Percentiles rank a stretch among this genome's conserved stretches.
Conservation (phyloP, 1,140 invertebrate species). For the Musca vetustissima region DNA sequence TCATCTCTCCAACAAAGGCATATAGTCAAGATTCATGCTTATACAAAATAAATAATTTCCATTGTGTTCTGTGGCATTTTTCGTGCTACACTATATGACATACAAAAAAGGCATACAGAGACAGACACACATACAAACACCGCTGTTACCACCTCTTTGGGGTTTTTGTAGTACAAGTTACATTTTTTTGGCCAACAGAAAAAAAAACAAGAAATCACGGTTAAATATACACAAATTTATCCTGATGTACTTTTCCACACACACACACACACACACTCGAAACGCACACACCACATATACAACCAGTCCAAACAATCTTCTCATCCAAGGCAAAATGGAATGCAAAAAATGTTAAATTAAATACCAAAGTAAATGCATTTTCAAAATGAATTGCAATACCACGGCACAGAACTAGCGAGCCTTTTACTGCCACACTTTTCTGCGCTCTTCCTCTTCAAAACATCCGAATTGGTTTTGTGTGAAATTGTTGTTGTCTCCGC, state of each 20-base stretch:
- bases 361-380: constrained; percentile 28
- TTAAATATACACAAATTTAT: too few relatives aligned
- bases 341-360: constrained; percentile 24
- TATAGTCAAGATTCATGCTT: background rate
- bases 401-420: too few relatives aligned
- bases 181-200: constrained; percentile 6
- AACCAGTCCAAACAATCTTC: too few relatives aligned
- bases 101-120: background rate
- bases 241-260: too few relatives aligned
- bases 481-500: too few relatives aligned
- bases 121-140: background rate
- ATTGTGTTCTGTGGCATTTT: constrained; percentile 20
- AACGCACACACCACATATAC: too few relatives aligned
- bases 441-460: too few relatives aligned
- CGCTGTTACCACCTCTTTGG: background rate
- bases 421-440: too few relatives aligned
- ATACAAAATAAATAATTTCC: constrained; percentile 21
- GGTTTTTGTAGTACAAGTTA: background rate
- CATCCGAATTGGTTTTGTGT: too few relatives aligned
- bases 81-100: background rate
- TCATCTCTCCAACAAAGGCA: background rate
- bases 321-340: background rate
- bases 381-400: constrained; percentile 21
- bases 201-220: too few relatives aligned
- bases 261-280: too few relatives aligned